Percentiles rank a stretch among this genome's conserved stretches.
Evolutionary conservation across 2,113 vertebrate species (phyloP).

Genomic region (Pterocles orientalis): DNA sequence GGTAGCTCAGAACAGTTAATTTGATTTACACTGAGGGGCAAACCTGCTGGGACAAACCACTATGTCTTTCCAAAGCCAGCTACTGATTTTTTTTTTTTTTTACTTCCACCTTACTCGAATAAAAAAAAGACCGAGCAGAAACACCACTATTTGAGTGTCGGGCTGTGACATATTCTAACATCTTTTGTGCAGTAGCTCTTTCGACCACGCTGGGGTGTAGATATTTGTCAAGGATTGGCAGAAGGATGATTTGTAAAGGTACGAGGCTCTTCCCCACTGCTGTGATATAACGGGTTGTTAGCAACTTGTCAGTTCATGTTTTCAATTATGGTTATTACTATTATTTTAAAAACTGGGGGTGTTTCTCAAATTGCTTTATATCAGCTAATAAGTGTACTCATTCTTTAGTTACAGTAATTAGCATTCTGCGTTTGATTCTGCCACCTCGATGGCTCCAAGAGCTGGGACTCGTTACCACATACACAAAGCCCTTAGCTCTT

Average conservation of each 20-base stretch:
- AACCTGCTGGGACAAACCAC: neutral
- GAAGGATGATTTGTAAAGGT: neutral
- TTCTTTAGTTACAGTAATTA: conserved; percentile 60
- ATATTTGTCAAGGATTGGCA: neutral
- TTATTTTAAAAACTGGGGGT: conserved; percentile 36
- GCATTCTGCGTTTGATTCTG: conserved; percentile 43
- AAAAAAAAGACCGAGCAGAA: neutral
- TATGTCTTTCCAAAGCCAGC: neutral
- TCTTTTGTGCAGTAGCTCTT: neutral
- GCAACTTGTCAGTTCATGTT: conserved; percentile 57
- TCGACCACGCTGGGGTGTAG: neutral
- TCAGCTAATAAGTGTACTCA: conserved; percentile 47
- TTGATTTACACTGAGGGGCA: neutral
- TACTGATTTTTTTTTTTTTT: neutral
- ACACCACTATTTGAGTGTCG: rapidly evolving
- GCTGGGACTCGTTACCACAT: neutral
- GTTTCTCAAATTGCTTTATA: conserved; percentile 48
- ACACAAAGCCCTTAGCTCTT: conserved; percentile 11
- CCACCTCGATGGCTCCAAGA: neutral
- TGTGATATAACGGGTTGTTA: conserved; percentile 8
- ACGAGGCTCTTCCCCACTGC: neutral
- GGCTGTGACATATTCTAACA: neutral
- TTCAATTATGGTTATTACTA: conserved; percentile 59
- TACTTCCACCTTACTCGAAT: neutral
- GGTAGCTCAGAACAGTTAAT: neutral